phyloP scores from a whole-genome alignment of 2,888 invertebrate species.

The Anodontia alba region DNA sequence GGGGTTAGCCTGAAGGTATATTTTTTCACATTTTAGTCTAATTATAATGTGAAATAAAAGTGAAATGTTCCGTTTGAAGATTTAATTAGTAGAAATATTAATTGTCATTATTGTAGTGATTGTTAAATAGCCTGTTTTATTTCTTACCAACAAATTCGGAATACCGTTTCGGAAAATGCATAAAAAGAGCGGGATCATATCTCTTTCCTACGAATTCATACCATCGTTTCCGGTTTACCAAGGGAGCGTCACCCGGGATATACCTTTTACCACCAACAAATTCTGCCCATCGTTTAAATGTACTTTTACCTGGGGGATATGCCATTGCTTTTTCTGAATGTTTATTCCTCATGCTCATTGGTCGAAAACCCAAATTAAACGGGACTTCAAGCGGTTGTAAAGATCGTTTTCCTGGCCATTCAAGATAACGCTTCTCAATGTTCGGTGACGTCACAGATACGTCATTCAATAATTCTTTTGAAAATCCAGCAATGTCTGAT shows the following conservation, averaged over 20 bases:
- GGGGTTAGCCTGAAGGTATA: no score
- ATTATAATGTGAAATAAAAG: no score
- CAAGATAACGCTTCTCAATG: conserved; percentile 9
- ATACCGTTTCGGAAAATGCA: not conserved
- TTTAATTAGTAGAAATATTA: no score
- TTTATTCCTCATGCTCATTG: conserved; percentile 1
- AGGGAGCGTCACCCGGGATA: not conserved
- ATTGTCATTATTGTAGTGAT: no score
- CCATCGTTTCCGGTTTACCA: not conserved
- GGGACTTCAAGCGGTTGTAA: not conserved
- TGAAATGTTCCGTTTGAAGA: no score
- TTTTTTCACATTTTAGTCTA: no score
- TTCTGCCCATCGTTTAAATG: conserved; percentile 34
- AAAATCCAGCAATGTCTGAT: conserved; percentile 5
- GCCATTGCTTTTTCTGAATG: not conserved
- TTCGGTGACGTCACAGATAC: not conserved
- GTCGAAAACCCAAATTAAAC: not conserved
- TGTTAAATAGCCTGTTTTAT: not conserved
- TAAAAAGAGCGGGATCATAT: conserved; percentile 23
- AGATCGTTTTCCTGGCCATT: conserved; percentile 15
- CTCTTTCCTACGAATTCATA: conserved; percentile 51
- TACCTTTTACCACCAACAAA: conserved; percentile 55
- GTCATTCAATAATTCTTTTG: not conserved
- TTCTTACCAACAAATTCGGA: not conserved
- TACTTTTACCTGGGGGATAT: not conserved